Base-by-base conservation (phyloP, 2,797 vertebrate genomes). In the Aeoliscus strigatus region DNA sequence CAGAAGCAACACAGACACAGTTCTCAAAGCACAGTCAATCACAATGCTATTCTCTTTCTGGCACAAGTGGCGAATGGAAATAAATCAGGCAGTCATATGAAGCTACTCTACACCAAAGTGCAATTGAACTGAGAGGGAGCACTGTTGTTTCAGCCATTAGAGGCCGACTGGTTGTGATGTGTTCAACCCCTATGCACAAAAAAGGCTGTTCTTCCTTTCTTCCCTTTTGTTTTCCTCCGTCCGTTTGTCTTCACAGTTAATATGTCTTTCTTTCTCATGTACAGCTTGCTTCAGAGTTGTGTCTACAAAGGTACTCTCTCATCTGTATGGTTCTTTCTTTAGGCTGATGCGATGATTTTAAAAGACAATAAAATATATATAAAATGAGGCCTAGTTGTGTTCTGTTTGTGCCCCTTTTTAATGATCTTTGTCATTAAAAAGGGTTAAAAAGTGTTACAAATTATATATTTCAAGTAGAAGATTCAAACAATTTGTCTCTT, bases 301-400 rank as follows among this genome's bases (percentile, higher is more conserved):
- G 77, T 84, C 68, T 54, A 77, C 72, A 88, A 80, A 83, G 77
- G 77, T 86, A 82, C 79, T 83, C 71, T 76, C 81, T 66, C 65
- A 78, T 86, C 82, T 78, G 79, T 85, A 83, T 53, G 59, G 67
- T 83, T 82, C 71, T 81, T 77, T 81, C 73, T 82, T 80, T 86
- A 86, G 80, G 75, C 81, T 79, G 80, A 88, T 85, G 80, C 77
- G 79, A 85, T 81, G 77, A 82, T 80, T 84, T 83, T 66, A 83
- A 83, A 81, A 83, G 75, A 84, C 77, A 85, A 87, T 86, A 84
- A 86, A 88, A 79, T 38, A 76, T 69, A 46, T 71, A 76, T 72
- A 43, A 82, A 78, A 71, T 41, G 16, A 47, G 6, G 8, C 8
- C 10, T 9, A 1, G 1, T 34, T 54, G 14, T n/a, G n/a, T n/a